Evolutionary conservation across 2,113 vertebrate species (phyloP).

Genomic region (Gymnarchus niloticus): DNA sequence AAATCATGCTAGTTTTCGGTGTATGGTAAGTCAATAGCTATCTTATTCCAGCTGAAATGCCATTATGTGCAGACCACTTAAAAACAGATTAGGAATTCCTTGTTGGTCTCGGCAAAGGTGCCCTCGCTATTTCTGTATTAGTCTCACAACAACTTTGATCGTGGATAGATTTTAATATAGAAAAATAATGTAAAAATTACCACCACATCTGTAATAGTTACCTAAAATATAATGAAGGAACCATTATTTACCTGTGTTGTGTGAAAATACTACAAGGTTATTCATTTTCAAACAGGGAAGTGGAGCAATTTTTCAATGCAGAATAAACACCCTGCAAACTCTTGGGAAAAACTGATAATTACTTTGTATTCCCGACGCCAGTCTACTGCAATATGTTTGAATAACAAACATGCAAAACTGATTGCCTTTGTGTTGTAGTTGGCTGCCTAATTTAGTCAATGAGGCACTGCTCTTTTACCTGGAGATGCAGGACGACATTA

Average conservation of each 20-base stretch:
- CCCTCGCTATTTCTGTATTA: neutral
- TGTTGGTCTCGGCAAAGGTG: neutral
- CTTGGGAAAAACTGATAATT: neutral
- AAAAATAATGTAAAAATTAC: too few species aligned
- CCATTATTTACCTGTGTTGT: neutral
- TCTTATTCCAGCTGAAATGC: neutral
- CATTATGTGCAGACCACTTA: neutral
- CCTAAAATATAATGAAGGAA: neutral
- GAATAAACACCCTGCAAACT: neutral
- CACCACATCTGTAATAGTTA: neutral
- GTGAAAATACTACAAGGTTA: neutral
- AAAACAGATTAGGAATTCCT: neutral
- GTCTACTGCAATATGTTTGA: neutral
- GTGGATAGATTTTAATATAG: too few species aligned
- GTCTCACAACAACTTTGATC: too few species aligned
- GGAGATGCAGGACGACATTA: conserved; percentile 81
- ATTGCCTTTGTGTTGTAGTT: conserved; percentile 58
- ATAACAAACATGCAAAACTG: neutral
- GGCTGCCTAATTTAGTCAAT: conserved; percentile 87
- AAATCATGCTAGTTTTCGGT: conserved; percentile 89
- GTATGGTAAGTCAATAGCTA: conserved; percentile 68
- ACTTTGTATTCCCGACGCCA: neutral
- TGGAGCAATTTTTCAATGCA: neutral
- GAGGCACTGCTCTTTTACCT: conserved; percentile 89
- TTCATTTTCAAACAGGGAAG: neutral